Evolutionary conservation across 1,140 invertebrate genomes (phyloP), one percentile per base, ranked within the genome.

Genomic region (Formica selysi): DNA sequence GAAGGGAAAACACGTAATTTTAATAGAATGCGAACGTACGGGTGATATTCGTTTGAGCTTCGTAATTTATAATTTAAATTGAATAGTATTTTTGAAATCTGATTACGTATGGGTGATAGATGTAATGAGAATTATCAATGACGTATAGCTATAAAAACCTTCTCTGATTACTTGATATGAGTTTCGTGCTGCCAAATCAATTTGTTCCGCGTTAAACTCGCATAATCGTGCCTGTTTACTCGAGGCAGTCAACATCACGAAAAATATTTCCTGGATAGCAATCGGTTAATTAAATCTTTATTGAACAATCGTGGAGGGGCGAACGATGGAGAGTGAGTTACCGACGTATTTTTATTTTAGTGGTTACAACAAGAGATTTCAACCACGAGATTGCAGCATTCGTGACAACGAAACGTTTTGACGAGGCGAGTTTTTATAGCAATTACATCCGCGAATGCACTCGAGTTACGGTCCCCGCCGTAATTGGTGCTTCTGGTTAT

Each of bases 261-360:
- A 44, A 54, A 62, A 32, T 44, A 61, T 81, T 74, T 74, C 11
- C 54, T 36, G 38, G 1, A 8, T 57, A 51, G 19, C 29, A 51
- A 79, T 79, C 62, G 29, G 61, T 4, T 74, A 74, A 74, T 83
- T 61, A 62, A 44, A 83, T 74, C 22, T 83, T 83, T 73, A 83
- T 74, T 61, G 26, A 57, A 41, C 64, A 57, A 65, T 22, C 57
- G 1, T 38, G 36, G 5, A 51, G 48, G 44, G 44, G 10, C 36
- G 16, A 29, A 22, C 10, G 22, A 65, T 19, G 22, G 13, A 13
- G n/a, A 38, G 26, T 41, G 19, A 80, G 44, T 70, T 70, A 65
- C 13, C 76, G 32, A 32, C 2, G 38, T 38, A 44, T 59, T 70
- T 73, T 61, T 26, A 81, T 81, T 38, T 19, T 38, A 19, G 3